Percentiles rank a stretch among this genome's conserved stretches.
Conservation (phyloP, 2,888 invertebrate species). For the Phyllotreta striolata region DNA sequence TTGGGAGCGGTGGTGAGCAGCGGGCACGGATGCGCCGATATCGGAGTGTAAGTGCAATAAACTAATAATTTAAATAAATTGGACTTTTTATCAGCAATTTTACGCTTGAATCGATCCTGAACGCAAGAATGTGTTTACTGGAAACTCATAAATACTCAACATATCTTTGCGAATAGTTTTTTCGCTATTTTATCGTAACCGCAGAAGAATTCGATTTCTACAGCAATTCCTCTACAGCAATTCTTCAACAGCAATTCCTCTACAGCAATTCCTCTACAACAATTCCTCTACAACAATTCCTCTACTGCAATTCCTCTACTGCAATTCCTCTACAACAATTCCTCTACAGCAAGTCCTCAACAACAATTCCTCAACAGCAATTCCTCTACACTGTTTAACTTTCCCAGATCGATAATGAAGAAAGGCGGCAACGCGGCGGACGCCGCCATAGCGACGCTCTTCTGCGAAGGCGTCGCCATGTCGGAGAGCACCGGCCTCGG, state of each 20-base stretch:
- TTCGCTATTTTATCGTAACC: too few species aligned
- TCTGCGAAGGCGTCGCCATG: conserved; percentile 85
- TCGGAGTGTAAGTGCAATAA: conserved; percentile 41
- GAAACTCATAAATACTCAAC: too few species aligned
- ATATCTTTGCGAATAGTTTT: too few species aligned
- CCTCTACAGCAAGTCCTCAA: too few species aligned
- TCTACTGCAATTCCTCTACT: too few species aligned
- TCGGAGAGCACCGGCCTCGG: conserved; percentile 89
- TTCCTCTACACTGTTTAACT: conserved; percentile 11
- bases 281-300: too few species aligned
- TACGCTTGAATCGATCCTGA: not conserved
- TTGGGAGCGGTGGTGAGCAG: conserved; percentile 44
- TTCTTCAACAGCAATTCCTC: too few species aligned
- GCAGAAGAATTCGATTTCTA: too few species aligned
- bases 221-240: too few species aligned
- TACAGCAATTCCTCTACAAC: too few species aligned
- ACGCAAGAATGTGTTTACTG: not conserved
- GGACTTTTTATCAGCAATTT: not conserved
- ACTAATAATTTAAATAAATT: conserved; percentile 1
- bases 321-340: too few species aligned
- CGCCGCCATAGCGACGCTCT: conserved; percentile 82
- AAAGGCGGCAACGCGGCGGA: conserved; percentile 82
- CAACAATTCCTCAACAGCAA: too few species aligned
- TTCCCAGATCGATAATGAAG: conserved; percentile 69
- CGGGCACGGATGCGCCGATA: conserved; percentile 43